These are phyloP conservation scores for Prosapia bicincta DNA, from an alignment of 2,888 invertebrate genomes.

Conservation along the genomic window DNA sequence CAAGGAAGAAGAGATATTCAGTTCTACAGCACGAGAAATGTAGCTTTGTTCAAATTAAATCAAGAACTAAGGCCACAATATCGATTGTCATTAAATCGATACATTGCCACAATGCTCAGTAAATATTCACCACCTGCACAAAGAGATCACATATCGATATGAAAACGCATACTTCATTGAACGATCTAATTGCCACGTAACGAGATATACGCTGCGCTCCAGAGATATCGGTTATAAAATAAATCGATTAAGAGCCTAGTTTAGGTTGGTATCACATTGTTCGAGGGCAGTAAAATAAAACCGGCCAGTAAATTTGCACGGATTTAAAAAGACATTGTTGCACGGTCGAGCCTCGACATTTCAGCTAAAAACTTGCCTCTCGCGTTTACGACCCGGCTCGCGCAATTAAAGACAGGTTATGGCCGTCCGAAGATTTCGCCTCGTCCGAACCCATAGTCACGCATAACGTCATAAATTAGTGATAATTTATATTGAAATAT, in stretches of 20 bases:
- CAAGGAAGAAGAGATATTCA: too few species aligned
- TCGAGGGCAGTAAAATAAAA: not conserved
- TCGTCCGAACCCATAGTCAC: not conserved
- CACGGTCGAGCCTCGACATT: not conserved
- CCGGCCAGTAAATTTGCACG: not conserved
- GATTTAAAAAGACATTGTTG: not conserved
- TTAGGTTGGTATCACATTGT: not conserved
- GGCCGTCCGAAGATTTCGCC: not conserved
- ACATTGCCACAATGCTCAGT: too few species aligned
- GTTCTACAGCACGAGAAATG: too few species aligned
- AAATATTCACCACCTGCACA: too few species aligned
- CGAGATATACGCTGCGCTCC: not conserved
- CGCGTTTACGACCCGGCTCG: not conserved
- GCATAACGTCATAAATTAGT: constrained; percentile 18
- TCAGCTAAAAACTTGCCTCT: not conserved
- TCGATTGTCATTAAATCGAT: not conserved
- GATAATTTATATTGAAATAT: constrained; percentile 26
- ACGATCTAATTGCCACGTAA: not conserved
- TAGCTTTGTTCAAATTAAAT: too few species aligned
- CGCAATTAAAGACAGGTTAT: constrained; percentile 9
- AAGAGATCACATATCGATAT: not conserved
- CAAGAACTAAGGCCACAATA: too few species aligned
- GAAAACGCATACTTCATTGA: not conserved
- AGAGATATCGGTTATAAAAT: not conserved
- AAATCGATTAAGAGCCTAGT: not conserved